Base-by-base conservation (phyloP, 53 echinoderm and acorn worm species). In the Holothuria leucospilota region DNA sequence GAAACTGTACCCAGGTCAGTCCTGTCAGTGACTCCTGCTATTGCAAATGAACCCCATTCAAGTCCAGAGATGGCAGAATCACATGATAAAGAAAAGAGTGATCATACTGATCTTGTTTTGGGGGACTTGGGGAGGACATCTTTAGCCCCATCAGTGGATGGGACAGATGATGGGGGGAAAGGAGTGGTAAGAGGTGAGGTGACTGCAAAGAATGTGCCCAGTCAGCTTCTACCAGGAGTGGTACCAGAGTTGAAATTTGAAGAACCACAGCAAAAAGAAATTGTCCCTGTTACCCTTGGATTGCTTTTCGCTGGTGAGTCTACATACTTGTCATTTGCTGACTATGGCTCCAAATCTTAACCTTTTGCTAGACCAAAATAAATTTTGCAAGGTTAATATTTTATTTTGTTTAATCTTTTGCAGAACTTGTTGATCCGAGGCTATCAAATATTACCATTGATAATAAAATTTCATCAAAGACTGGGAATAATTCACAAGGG, bases 221-320 rank as follows among this genome's bases (percentile, higher is more conserved):
- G 20, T 46, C 38, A 72, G 39, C 38, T 23, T 8, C 18, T 38
- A 9, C 39, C 39, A 46, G 13, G 13, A 25, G n/a, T 25, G 5
- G 21, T 75, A 49, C 75, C 75, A 51, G 51, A 75, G 28, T 52
- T 75, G 75, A 75, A 75, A 75, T 75, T 75, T 75, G 75, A 75
- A 75, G 75, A n/a, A 51, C 75, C 75, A 52, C 16, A 52, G 25
- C 49, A 21, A 11, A 26, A 25, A 52, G n/a, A 20, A 49, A 26
- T 75, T 49, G 21, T 51, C n/a, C 51, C 75, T 75, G 75, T 75
- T 7, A 75, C 75, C 53, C 49, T 75, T 49, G 75, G 75, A 2
- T 4, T 75, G 26, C 75, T 51, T 24, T 75, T 75, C 16, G 75
- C 75, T 9, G 75, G 75, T 75, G 23, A 49, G 75, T 18, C 39